Percentiles rank a stretch among this genome's conserved stretches.
These are phyloP conservation scores for Stichopus chloronotus DNA, from an alignment of 35 echinoderm and acorn worm genomes.

Conservation along the genomic window DNA sequence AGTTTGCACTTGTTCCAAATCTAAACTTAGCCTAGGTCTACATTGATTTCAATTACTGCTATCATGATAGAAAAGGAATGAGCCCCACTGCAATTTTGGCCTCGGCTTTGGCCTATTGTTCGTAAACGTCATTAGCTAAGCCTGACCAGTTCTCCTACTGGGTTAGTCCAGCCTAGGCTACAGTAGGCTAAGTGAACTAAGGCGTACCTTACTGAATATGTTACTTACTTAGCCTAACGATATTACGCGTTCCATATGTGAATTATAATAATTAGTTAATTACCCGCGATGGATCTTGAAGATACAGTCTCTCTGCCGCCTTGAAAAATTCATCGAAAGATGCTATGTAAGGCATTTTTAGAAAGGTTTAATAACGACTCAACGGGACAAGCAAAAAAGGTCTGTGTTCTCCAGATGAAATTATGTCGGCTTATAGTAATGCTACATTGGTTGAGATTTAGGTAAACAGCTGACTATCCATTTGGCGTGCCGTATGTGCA, in stretches of 20 bases:
- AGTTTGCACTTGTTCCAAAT: too few relatives aligned
- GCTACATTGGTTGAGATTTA: not conserved
- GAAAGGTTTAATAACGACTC: not conserved
- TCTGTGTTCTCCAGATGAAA: too few relatives aligned
- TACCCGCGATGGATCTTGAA: conserved; percentile 81
- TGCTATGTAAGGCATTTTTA: conserved; percentile 75
- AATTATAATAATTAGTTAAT: not conserved
- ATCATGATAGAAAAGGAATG: too few relatives aligned
- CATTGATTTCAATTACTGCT: too few relatives aligned
- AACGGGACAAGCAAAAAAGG: too few relatives aligned
- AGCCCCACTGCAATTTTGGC: too few relatives aligned
- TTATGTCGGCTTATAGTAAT: not conserved
- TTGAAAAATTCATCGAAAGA: conserved; percentile 88
- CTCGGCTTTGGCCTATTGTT: too few relatives aligned
- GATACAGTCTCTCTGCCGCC: conserved; percentile 84
- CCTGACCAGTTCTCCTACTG: too few relatives aligned
- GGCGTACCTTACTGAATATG: not conserved
- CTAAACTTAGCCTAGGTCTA: too few relatives aligned
- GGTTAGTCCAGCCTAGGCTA: not conserved
- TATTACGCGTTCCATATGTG: not conserved
- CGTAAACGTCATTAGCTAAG: too few relatives aligned
- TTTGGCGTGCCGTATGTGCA: not conserved
- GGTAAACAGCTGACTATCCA: not conserved
- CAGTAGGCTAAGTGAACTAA: too few relatives aligned
- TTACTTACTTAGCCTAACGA: too few relatives aligned